These are phyloP conservation scores for Colletes latitarsis DNA, from an alignment of 1,140 invertebrate genomes.

Conservation along the genomic window DNA sequence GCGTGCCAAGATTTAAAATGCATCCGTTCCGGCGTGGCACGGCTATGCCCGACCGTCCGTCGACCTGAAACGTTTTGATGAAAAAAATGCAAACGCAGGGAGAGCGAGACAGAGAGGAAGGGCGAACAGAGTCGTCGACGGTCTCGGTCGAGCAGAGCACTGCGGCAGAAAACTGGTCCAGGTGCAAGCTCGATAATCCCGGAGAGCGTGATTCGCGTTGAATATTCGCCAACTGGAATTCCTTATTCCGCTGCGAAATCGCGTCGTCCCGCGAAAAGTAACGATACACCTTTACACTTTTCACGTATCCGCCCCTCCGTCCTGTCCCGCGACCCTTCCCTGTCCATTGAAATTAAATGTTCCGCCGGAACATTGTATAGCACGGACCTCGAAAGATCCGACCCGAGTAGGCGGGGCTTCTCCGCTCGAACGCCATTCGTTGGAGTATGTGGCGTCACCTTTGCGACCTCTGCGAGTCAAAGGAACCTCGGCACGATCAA, in stretches of 20 bases:
- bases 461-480: too few species aligned
- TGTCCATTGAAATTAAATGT: not conserved
- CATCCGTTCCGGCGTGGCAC: constrained; percentile 25
- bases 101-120: not conserved
- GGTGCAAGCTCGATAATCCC: constrained; percentile 50
- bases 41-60: constrained; percentile 38
- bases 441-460: too few species aligned
- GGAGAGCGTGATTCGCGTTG: constrained; percentile 47
- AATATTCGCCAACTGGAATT: constrained; percentile 51
- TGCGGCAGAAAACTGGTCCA: constrained; percentile 56
- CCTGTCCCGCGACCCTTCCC: not conserved
- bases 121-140: constrained; percentile 2
- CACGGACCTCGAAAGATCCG: not conserved
- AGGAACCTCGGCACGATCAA: too few species aligned
- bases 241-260: constrained; percentile 39
- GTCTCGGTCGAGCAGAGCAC: constrained; percentile 32
- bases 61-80: constrained; percentile 60
- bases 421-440: not conserved
- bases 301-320: not conserved
- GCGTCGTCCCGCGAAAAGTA: constrained; percentile 1
- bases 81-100: constrained; percentile 63
- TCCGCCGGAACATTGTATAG: not conserved
- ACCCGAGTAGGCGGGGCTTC: not conserved
- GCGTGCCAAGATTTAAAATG: constrained; percentile 61
- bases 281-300: constrained; percentile 9